Conservation (phyloP, 2,888 invertebrate species). For the Digitonthophagus gazella region DNA sequence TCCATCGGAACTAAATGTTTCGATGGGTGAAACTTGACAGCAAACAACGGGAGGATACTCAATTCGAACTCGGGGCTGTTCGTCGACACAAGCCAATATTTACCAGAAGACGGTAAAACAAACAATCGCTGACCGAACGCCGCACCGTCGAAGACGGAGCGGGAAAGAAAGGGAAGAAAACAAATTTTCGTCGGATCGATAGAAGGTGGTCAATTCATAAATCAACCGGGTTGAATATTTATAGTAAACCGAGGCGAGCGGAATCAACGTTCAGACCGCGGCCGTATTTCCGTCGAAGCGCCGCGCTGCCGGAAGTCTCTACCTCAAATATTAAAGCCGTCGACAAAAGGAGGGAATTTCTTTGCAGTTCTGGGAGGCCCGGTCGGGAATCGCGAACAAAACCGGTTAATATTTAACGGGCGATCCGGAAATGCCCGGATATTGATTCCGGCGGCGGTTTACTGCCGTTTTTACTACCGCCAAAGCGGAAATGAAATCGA, state of each 20-base stretch:
- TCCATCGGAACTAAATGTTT: background rate
- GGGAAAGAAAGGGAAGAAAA: background rate
- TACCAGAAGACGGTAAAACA: background rate
- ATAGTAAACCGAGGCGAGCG: background rate
- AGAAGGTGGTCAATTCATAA: background rate
- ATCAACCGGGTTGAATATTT: background rate
- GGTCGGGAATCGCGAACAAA: conserved; percentile 11
- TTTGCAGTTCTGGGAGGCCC: background rate
- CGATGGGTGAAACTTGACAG: background rate
- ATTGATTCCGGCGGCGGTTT: conserved; percentile 15
- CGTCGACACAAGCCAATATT: background rate
- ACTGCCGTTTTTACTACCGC: conserved; percentile 20
- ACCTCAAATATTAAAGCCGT: background rate
- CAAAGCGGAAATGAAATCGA: background rate
- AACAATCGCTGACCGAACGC: background rate
- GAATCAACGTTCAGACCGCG: background rate
- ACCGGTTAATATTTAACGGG: conserved; percentile 13
- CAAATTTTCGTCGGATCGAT: background rate
- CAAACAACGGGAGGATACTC: background rate
- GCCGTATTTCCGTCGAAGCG: background rate
- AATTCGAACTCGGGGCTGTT: background rate
- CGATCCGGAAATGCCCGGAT: conserved; percentile 10
- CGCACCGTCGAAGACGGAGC: background rate
- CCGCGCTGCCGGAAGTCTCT: background rate
- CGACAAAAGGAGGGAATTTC: conserved; percentile 5